Evolutionary conservation across 2,113 vertebrate genomes (phyloP), one percentile per base, ranked within the genome.

Genomic region (Todiramphus saurophagus): DNA sequence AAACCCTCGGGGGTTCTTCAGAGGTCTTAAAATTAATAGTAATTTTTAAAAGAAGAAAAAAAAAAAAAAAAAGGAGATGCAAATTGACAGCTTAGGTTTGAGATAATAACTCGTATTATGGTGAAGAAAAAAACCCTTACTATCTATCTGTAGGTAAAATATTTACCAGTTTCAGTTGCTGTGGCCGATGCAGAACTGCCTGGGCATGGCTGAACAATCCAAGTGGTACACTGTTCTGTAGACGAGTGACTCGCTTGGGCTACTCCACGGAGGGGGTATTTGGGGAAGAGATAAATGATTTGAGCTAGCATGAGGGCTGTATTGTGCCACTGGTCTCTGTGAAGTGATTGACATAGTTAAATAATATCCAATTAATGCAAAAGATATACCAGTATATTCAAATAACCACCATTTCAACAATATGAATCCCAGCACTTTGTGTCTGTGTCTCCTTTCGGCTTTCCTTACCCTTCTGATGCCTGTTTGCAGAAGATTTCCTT

Each of bases 191-290:
- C 53, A 43, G 16, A n/a, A 15, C 12, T 0, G 4, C 27, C 20
- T 1, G 5, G 51, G 31, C 7, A 9, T 0, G 27, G 15, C 39
- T 50, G 73, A 44, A 31, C 31, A 43, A 2, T 2, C 3, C 0
- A 2, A 4, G 31, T 4, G 13, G 13, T 8, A 56, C 27, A 20
- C 16, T 25, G 27, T 5, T 60, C 18, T 35, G 43, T 16, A 37
- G 31, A 5, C 2, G 13, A 46, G 25, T 9, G n/a, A 31, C 11
- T 55, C 4, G 1, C 23, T 19, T 2, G 14, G 11, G 10, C 37
- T 51, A 11, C 21, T n/a, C 25, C 39, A 4, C 8, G 0, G 39
- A 21, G 67, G 1, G 8, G 33, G 1, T 19, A 2, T 48, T 23
- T n/a, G 56, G 63, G 56, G 46, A 41, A 67, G 12, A 31, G 6